Conservation (phyloP, 35 echinoderm and acorn worm genomes). For the Hemicentrotus pulcherrimus region DNA sequence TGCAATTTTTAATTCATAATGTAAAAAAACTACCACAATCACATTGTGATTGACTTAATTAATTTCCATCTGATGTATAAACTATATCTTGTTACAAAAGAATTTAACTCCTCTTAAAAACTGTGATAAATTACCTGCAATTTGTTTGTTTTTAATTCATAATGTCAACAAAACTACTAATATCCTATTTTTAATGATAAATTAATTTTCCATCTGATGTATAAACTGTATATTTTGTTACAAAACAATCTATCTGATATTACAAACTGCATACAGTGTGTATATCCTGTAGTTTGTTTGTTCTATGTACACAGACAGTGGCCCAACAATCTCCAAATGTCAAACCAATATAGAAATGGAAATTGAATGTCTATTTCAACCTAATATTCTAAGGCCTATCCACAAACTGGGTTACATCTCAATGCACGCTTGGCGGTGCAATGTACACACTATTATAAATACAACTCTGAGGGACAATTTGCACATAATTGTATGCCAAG, state of each 20-base stretch:
- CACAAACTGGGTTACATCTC: constrained; percentile 1
- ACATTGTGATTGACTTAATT: no score
- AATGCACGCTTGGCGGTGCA: neutral
- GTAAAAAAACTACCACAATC: no score
- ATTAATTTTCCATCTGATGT: neutral
- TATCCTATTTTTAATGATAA: neutral
- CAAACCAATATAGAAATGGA: neutral
- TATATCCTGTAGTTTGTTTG: no score
- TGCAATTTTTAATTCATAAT: no score
- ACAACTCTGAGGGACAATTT: neutral
- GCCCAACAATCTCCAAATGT: constrained; percentile 1
- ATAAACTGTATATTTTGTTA: neutral
- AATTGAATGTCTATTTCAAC: neutral
- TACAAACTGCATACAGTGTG: no score
- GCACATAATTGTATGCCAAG: neutral
- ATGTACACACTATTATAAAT: neutral
- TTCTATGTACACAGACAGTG: neutral
- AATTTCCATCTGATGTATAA: no score
- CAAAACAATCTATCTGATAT: no score
- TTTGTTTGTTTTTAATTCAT: no score
- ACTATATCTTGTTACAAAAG: no score
- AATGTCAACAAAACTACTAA: no score
- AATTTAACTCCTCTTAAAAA: no score
- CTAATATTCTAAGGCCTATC: neutral
- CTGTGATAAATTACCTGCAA: no score